Base-by-base conservation (phyloP, 2,113 vertebrate species). In the Etia nguti region DNA sequence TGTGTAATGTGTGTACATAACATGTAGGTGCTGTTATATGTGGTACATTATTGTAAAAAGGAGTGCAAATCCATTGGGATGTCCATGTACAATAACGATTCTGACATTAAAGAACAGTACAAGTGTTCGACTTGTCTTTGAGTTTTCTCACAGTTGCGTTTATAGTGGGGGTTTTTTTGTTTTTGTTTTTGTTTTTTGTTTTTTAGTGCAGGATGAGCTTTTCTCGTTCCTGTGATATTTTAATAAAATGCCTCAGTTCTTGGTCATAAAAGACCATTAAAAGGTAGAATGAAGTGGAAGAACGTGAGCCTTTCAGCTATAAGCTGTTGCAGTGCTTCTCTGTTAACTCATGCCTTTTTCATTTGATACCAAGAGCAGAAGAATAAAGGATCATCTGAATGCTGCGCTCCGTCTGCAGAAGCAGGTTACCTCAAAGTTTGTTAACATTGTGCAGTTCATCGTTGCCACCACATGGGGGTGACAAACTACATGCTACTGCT, bases 21-120 rank as follows among this genome's bases (percentile, higher is more conserved):
- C 92, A 92, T 94, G 96, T 95, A 95, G 95, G 93, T 93, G 95
- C 95, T 93, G 96, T 96, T 96, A 95, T 96, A 96, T 83, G 94
- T 91, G 96, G 95, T 97, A 96, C 94, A 95, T 65, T 96, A 97
- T 94, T 96, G 95, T 97, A 95, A 96, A 95, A 95, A 95, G 68
- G 93, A 94, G 86, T 94, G 91, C 90, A 93, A 94, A 91, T 89
- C 87, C 90, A 93, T 91, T 81, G 85, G 92, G 89, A 91, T 93
- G 90, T 94, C 93, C 85, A 91, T 96, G 95, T 96, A 96, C 90
- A 94, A 92, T 90, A 93, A 92, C 90, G 55, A 93, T 93, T 95
- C 89, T 92, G 92, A 94, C 93, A 96, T 94, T 96, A 96, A 96
- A 96, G 87, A 87, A 90, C 15, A 88, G 82, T 93, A 89, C 89